Conservation (phyloP, 2,113 vertebrate species). For the Elgaria multicarinata region DNA sequence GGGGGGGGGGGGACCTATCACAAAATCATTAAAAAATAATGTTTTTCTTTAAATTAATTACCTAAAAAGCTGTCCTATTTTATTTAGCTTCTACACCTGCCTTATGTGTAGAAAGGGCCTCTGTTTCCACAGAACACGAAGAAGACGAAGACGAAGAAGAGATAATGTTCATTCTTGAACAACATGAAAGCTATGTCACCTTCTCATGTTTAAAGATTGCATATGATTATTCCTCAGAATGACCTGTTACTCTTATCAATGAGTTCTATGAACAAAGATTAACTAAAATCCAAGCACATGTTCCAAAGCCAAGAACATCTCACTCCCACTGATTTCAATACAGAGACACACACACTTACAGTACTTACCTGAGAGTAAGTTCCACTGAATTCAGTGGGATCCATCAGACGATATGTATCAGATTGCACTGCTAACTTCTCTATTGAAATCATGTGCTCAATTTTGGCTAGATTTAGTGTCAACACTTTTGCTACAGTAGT, state of each 20-base stretch:
- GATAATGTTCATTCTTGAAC: neutral
- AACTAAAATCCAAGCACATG: neutral
- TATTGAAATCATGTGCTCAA: neutral
- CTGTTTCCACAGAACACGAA: no score
- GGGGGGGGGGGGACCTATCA: no score
- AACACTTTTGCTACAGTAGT: neutral
- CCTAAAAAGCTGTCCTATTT: neutral
- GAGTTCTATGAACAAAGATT: neutral
- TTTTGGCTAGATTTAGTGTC: constrained; percentile 19
- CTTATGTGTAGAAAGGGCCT: no score
- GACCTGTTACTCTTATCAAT: neutral
- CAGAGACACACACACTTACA: no score
- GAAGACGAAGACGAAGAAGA: no score
- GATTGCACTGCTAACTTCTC: neutral
- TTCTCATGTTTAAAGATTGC: neutral
- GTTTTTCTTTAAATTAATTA: neutral
- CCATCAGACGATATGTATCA: neutral
- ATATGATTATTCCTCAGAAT: neutral
- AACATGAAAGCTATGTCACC: neutral
- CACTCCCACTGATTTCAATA: no score
- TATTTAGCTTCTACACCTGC: no score
- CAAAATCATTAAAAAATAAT: neutral
- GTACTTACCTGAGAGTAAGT: no score
- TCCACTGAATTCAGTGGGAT: no score
- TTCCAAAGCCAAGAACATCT: neutral